Conservation (phyloP, 2,797 vertebrate species). For the Coracias cyanogaster region DNA sequence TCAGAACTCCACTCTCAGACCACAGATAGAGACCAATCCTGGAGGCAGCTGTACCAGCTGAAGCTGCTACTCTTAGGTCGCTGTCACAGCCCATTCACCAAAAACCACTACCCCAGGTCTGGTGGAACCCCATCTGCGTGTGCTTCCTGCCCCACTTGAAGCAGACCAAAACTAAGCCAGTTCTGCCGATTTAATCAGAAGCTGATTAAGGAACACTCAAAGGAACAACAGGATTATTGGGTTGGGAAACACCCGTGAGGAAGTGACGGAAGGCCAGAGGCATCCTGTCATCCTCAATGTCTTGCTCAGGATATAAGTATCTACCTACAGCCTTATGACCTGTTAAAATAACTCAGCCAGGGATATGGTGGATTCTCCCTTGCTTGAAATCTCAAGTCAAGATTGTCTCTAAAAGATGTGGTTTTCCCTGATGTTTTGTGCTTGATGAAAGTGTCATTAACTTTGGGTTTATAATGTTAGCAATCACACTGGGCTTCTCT, state of each 20-base stretch:
- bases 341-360: background rate
- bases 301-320: background rate
- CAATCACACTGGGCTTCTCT: background rate
- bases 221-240: background rate
- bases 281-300: background rate
- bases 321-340: background rate
- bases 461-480: background rate
- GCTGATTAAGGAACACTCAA: background rate
- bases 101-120: background rate
- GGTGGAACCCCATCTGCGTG: background rate
- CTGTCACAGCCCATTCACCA: background rate
- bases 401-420: background rate
- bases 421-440: background rate
- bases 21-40: background rate
- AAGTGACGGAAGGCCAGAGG: background rate
- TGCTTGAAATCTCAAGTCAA: background rate
- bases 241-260: background rate
- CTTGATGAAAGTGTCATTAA: background rate
- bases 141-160: background rate
- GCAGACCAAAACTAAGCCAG: background rate
- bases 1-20: background rate
- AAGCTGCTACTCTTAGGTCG: background rate
- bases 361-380: background rate
- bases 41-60: background rate
- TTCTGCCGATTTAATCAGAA: background rate